A percentile compares a stretch with the other conserved stretches of the same genome.
phyloP scores from a whole-genome alignment of 2,797 vertebrate genomes.

The Spinibarbus caldwelli region DNA sequence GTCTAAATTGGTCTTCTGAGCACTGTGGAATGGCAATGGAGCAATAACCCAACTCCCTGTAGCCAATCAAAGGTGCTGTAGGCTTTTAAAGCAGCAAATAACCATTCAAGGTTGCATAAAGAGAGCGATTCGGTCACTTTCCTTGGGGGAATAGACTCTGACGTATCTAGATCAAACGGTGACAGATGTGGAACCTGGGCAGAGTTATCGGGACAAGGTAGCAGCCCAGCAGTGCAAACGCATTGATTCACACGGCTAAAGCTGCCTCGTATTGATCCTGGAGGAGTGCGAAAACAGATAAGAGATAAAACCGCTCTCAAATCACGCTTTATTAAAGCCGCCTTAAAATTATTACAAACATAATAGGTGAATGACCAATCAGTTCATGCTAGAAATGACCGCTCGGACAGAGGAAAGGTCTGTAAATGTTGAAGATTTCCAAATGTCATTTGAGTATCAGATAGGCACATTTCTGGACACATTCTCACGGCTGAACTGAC shows the following conservation, averaged over 20 bases:
- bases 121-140: constrained; percentile 19
- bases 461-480: background rate
- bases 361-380: background rate
- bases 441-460: background rate
- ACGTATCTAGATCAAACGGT: constrained; percentile 38
- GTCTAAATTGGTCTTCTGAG: background rate
- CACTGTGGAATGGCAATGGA: background rate
- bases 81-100: background rate
- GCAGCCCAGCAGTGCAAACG: background rate
- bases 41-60: background rate
- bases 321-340: background rate
- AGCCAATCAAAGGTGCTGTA: constrained; percentile 9
- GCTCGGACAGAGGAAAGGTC: background rate
- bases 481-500: background rate
- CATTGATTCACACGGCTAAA: constrained; percentile 38
- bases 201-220: constrained; percentile 43
- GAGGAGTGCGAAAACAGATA: constrained; percentile 40
- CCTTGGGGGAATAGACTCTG: constrained; percentile 14
- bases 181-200: constrained; percentile 40
- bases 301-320: constrained; percentile 2
- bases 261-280: constrained; percentile 14
- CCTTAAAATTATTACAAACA: background rate
- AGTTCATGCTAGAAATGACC: background rate
- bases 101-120: constrained; percentile 21
- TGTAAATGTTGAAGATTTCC: background rate